Evolutionary conservation across 92 coral and sea anemone species (phyloP), one percentile per base, ranked within the genome.

Genomic region (Parazoanthus swiftii): DNA sequence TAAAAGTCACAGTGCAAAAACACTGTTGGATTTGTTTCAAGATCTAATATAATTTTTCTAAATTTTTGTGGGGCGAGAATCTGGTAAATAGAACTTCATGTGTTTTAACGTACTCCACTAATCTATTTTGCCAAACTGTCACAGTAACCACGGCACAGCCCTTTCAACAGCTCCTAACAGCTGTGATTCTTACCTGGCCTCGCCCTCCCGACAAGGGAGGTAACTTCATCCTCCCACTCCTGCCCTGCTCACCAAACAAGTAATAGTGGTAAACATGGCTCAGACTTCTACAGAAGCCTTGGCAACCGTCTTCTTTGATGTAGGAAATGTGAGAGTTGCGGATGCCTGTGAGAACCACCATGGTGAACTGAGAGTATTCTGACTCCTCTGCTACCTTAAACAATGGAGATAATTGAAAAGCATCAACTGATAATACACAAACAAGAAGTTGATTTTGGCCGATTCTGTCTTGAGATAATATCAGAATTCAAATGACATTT

Each of bases 201-300:
- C 74, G 89, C 3, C 89, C 85, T 63, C 90, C 89, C 15, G 83
- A 86, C 6, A 89, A 65, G 21, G 93, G 68, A 6, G 98, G 95
- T 42, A 94, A 86, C 86, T 89, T 90, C 98, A 94, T 94, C 84
- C 88, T 93, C 2, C 95, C 94, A 54, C 93, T 88, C 43, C 98
- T 86, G 29, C 98, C 98, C 5, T 85, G 90, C 39, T 93, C 95
- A 16, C 98, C 98, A 91, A 91, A 94, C 43, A 94, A 65, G 76
- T 94, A 94, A 74, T 93, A 94, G 86, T 94, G 98, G 81, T 94
- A 94, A 65, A 94, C 98, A 79, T 94, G 98, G 25, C 93, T 91
- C 0, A 94, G 94, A 77, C 91, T 85, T 50, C 91, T 85, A 76
- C 95, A 92, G 88, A 94, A 84, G 1, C 84, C 89, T 14, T 46